phyloP scores from a whole-genome alignment of 2,113 vertebrate genomes.

The Formicarius rufipectus region DNA sequence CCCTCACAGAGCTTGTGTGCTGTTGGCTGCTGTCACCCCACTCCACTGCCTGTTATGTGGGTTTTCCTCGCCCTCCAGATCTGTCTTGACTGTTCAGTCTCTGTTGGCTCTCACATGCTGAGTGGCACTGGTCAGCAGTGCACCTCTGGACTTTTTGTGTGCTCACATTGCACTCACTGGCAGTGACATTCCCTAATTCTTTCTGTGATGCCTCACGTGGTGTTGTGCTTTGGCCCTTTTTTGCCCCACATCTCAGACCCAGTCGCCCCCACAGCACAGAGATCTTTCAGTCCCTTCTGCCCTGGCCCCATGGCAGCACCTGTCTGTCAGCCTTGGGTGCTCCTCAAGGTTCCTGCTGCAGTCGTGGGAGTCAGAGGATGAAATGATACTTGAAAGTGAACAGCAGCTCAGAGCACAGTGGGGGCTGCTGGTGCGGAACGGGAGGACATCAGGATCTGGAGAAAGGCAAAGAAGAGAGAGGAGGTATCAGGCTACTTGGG shows the following conservation, averaged over 20 bases:
- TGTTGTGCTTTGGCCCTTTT: background rate
- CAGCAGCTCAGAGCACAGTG: background rate
- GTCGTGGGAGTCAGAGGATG: background rate
- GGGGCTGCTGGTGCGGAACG: background rate
- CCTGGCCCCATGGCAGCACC: background rate
- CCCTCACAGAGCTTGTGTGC: background rate
- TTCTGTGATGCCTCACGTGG: fast-evolving
- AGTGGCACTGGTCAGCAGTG: too few relatives aligned
- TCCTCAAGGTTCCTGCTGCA: background rate
- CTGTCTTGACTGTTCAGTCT: background rate
- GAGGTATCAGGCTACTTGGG: background rate
- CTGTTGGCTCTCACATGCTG: background rate
- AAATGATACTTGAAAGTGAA: background rate
- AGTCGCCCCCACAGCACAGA: background rate
- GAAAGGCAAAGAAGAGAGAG: background rate
- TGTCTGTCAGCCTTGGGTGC: background rate
- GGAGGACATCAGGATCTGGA: background rate
- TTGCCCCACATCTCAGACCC: background rate
- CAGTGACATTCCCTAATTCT: background rate
- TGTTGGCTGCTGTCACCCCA: background rate
- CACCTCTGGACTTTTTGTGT: background rate
- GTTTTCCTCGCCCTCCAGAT: background rate
- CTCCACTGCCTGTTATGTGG: background rate
- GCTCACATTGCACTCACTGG: fast-evolving
- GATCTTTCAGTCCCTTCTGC: background rate